Base-by-base conservation (phyloP, 2,113 vertebrate species). In the Platichthys stellatus region DNA sequence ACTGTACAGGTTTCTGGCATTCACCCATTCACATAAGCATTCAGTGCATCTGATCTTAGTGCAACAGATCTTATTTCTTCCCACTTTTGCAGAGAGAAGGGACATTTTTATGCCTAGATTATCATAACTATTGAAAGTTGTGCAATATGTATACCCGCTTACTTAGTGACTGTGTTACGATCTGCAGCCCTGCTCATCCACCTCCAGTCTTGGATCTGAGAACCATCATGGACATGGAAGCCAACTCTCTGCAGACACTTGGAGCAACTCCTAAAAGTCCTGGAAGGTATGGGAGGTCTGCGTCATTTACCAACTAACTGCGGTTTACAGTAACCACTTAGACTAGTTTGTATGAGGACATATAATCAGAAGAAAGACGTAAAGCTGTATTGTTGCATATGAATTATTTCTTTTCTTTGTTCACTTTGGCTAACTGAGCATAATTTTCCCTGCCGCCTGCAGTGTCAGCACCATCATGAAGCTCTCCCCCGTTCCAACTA, bases 221-320 rank as follows among this genome's bases (percentile, higher is more conserved):
- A 93, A 95, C 95, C 64, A 97, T 99, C 88, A 99, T 99, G 97
- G 96, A 99, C 92, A 96, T 96, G 92, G 97, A 99, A 94, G 96
- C 96, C 93, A 97, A 84, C 68, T 95, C 93, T 51, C 28, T 76
- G 87, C 95, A 95, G 87, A 96, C 94, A 75, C 90, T 91, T 80
- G 93, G 95, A 92, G 92, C 94, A 26, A 93, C 93, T 85, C 95
- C 95, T 87, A 99, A 97, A 95, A 94, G 90, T 72, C 92, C 92
- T 59, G 90, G 79, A 79, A 89, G 74, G 94, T 94, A 82, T 51
- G 83, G 17, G 17, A 58, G 2, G 6, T 64, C 61, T 26, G 2
- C 53, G 11, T 80, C 20, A 38, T 68, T 51, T 45, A 65, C 4
- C 72, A 72, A 47, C 13, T 69, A 71, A 45, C 12, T 40, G 4